phyloP scores from a whole-genome alignment of 2,797 vertebrate genomes.

The Hoplostethus atlanticus region DNA sequence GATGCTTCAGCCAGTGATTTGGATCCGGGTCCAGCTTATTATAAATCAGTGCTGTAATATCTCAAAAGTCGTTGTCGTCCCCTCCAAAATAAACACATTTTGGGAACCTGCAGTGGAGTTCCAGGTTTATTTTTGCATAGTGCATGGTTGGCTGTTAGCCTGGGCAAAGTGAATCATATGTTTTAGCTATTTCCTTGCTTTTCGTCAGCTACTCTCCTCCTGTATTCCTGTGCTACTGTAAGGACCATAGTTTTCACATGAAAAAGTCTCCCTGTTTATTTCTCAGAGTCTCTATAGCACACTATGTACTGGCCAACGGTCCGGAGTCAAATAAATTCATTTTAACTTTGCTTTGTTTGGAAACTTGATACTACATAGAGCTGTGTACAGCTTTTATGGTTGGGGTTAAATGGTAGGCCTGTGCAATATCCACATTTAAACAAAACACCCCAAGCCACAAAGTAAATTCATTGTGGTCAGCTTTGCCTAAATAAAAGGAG shows the following conservation, averaged over 20 bases:
- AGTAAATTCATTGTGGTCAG: conserved; percentile 60
- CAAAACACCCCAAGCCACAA: conserved; percentile 66
- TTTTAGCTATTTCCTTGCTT: conserved; percentile 63
- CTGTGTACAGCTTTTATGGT: conserved; percentile 50
- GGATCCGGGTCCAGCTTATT: conserved; percentile 49
- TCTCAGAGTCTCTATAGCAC: conserved; percentile 49
- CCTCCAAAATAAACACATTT: conserved; percentile 65
- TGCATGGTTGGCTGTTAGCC: conserved; percentile 65
- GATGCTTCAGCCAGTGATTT: conserved; percentile 39
- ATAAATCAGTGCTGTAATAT: conserved; percentile 62
- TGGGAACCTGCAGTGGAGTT: conserved; percentile 60
- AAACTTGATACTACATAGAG: conserved; percentile 61
- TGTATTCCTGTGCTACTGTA: conserved; percentile 70
- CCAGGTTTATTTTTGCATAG: conserved; percentile 72
- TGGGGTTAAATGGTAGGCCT: conserved; percentile 63
- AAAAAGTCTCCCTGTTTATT: conserved; percentile 61
- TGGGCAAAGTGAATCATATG: conserved; percentile 73
- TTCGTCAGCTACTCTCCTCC: conserved; percentile 41
- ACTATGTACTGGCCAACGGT: conserved; percentile 30
- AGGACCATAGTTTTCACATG: conserved; percentile 51
- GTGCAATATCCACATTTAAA: conserved; percentile 61
- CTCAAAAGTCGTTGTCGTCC: conserved; percentile 53
- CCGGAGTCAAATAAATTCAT: conserved; percentile 41
- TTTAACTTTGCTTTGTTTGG: conserved; percentile 69
- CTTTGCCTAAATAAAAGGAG: conserved; percentile 40